Percentiles rank a stretch among this genome's conserved stretches.
phyloP scores from a whole-genome alignment of 2,113 vertebrate genomes.

The Gopherus flavomarginatus region DNA sequence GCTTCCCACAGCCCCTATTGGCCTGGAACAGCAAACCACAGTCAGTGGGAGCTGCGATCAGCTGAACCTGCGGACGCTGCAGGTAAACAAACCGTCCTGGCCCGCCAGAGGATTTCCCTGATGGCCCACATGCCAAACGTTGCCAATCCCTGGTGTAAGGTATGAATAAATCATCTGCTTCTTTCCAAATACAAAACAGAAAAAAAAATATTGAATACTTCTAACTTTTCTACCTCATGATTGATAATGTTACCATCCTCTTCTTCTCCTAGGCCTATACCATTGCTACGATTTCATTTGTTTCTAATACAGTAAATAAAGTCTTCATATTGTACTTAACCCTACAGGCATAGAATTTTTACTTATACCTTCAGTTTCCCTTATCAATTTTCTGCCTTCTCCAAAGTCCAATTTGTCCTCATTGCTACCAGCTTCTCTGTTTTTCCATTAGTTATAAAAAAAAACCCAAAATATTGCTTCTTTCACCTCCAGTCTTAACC shows the following conservation, averaged over 20 bases:
- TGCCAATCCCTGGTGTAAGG: background rate
- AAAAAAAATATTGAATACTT: accelerated
- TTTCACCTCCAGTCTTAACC: background rate
- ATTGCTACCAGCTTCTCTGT: background rate
- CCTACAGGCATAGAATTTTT: background rate
- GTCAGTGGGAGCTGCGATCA: too few relatives aligned
- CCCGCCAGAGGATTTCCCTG: too few relatives aligned
- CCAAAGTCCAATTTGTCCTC: background rate
- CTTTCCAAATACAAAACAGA: background rate
- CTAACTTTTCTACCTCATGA: background rate
- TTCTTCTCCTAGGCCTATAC: background rate
- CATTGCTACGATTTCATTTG: background rate
- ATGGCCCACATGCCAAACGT: too few relatives aligned
- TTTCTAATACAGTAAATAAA: background rate
- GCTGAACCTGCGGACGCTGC: too few relatives aligned
- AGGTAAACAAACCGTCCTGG: too few relatives aligned
- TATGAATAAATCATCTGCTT: background rate
- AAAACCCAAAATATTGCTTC: too few relatives aligned
- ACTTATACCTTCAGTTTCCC: background rate
- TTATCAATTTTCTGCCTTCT: too few relatives aligned
- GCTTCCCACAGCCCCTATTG: too few relatives aligned
- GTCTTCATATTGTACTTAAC: background rate
- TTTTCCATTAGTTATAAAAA: too few relatives aligned
- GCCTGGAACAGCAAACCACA: too few relatives aligned
- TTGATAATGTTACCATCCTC: background rate